Evolutionary conservation across 2,113 vertebrate species (phyloP).

Genomic region (Crotalus tigris): DNA sequence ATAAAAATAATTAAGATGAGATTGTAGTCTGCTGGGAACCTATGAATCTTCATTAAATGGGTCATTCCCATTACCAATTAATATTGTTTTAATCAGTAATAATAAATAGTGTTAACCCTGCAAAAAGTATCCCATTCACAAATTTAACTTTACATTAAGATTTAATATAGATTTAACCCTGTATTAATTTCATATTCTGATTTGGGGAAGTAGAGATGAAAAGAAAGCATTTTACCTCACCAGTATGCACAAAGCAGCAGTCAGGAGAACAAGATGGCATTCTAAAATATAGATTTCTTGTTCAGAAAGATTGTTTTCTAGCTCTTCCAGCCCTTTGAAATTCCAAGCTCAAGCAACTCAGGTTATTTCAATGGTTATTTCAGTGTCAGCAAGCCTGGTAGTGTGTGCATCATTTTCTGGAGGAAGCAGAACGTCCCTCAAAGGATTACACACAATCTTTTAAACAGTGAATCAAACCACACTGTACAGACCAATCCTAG

Average conservation of each 20-base stretch:
- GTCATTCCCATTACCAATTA: constrained; percentile 37
- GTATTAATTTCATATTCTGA: constrained; percentile 9
- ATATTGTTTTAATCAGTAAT: constrained; percentile 40
- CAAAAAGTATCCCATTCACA: background rate
- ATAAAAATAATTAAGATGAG: background rate
- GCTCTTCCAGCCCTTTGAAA: constrained; percentile 49
- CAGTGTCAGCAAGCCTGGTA: constrained; percentile 61
- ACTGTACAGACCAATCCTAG: constrained; percentile 70
- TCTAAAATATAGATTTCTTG: constrained; percentile 71
- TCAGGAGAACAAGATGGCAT: constrained; percentile 90
- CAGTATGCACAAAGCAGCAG: constrained; percentile 85
- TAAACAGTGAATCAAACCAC: constrained; percentile 75
- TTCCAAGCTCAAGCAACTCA: constrained; percentile 39
- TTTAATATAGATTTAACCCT: background rate
- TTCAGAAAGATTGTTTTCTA: constrained; percentile 45
- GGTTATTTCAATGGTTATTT: constrained; percentile 50
- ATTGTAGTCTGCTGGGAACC: constrained; percentile 21
- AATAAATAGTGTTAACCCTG: background rate
- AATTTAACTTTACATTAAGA: background rate
- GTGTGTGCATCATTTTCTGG: constrained; percentile 64
- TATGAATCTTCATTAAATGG: constrained; percentile 31
- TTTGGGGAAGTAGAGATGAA: background rate
- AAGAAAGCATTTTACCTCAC: constrained; percentile 79
- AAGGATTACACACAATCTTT: constrained; percentile 73
- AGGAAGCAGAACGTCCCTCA: constrained; percentile 72